These are phyloP conservation scores for Emydocephalus ijimae DNA, from an alignment of 2,113 vertebrate species.

Conservation along the genomic window DNA sequence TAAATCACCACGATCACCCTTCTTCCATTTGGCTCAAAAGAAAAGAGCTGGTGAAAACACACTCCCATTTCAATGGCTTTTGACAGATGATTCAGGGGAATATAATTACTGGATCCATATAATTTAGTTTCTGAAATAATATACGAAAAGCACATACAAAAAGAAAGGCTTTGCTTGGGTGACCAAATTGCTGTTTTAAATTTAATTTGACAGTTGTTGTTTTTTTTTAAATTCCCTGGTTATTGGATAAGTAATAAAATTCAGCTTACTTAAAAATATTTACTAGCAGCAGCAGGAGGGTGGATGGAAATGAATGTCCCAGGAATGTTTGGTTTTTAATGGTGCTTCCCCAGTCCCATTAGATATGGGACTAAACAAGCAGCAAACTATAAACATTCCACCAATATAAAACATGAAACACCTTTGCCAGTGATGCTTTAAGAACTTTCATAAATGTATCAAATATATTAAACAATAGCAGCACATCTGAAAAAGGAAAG, in stretches of 20 bases:
- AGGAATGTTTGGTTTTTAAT: background rate
- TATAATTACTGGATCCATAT: background rate
- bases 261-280: background rate
- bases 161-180: background rate
- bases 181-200: background rate
- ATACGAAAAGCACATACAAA: background rate
- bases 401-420: background rate
- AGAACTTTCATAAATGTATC: background rate
- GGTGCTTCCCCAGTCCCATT: background rate
- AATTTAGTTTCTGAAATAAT: background rate
- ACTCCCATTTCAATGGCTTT: background rate
- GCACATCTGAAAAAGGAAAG: background rate
- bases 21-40: background rate
- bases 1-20: background rate
- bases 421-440: background rate
- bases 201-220: background rate
- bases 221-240: background rate
- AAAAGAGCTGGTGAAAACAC: background rate
- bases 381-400: background rate
- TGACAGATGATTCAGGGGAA: background rate
- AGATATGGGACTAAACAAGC: background rate
- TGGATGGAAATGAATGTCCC: background rate
- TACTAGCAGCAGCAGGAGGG: background rate
- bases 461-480: background rate
- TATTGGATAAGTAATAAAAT: background rate